phyloP scores from a whole-genome alignment of 2,888 invertebrate genomes.

The Macrophya annulata region DNA sequence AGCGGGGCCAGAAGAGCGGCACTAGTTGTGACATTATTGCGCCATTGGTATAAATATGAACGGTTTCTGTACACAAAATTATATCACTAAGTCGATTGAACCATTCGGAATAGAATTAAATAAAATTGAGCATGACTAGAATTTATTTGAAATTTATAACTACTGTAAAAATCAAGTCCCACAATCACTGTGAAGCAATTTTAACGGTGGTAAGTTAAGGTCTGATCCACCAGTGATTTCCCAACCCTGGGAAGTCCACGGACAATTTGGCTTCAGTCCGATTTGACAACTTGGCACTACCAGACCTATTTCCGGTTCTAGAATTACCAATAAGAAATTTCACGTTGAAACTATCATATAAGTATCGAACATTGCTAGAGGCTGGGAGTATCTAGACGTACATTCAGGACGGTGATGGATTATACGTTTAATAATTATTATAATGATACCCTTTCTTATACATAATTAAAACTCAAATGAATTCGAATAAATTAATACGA shows the following conservation, averaged over 20 bases:
- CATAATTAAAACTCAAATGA: not conserved
- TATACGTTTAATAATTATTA: not conserved
- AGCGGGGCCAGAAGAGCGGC: conserved; percentile 60
- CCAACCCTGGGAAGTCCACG: conserved; percentile 63
- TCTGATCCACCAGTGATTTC: conserved; percentile 59
- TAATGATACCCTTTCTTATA: not conserved
- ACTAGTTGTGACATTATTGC: conserved; percentile 57
- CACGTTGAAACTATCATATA: not conserved
- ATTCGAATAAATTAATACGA: not conserved
- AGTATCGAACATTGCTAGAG: not conserved
- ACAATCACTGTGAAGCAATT: conserved; percentile 54
- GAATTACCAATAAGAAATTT: conserved; percentile 33
- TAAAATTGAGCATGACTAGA: not conserved
- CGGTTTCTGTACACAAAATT: conserved; percentile 57
- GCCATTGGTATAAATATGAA: conserved; percentile 58
- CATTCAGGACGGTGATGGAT: not conserved
- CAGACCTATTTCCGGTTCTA: conserved; percentile 62
- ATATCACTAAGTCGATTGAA: not conserved
- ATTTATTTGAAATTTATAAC: conserved; percentile 37
- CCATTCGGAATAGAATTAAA: conserved; percentile 3
- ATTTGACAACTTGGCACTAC: conserved; percentile 63
- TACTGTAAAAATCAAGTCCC: not conserved
- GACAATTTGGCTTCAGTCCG: conserved; percentile 62
- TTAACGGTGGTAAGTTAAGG: conserved; percentile 60
- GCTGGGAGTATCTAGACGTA: not conserved